Evolutionary conservation across 2,888 invertebrate genomes (phyloP), one percentile per base, ranked within the genome.

Genomic region (Emmelina monodactyla): DNA sequence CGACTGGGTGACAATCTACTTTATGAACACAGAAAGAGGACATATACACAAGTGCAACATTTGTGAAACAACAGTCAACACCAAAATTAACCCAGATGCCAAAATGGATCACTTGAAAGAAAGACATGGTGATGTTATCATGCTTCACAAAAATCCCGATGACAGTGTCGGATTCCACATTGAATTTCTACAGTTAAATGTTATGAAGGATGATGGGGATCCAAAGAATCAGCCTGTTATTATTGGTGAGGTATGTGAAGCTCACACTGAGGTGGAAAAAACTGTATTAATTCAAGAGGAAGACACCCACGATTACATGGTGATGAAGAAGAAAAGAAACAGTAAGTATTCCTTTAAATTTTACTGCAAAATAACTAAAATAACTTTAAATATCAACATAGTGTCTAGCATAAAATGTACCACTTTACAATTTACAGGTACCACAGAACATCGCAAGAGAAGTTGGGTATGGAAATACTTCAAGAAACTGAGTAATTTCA

Each of bases 381-480:
- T n/a, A n/a, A n/a, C n/a, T n/a, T n/a, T n/a, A n/a, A n/a, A n/a
- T n/a, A n/a, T n/a, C n/a, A n/a, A n/a, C n/a, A n/a, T n/a, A n/a
- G n/a, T n/a, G n/a, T n/a, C n/a, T n/a, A n/a, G n/a, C n/a, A n/a
- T n/a, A n/a, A n/a, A n/a, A n/a, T n/a, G n/a, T n/a, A n/a, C n/a
- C n/a, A n/a, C n/a, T n/a, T n/a, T n/a, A n/a, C n/a, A n/a, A n/a
- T n/a, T n/a, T n/a, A n/a, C n/a, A n/a, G n/a, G n/a, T n/a, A n/a
- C n/a, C n/a, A 11, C 59, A 71, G 76, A 58, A 5, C 55, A 59
- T 16, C 62, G 75, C 22, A 71, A 63, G 50, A 55, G 76, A 25
- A 79, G 79, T 38, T 79, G 79, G 79, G 73, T 79, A 0, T 79
- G 79, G 79, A 78, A 79, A 37, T 76, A 78, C 43, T 79, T 79